Evolutionary conservation across 1,140 invertebrate genomes (phyloP), one percentile per base, ranked within the genome.

Genomic region (Dreissena rostriformis): DNA sequence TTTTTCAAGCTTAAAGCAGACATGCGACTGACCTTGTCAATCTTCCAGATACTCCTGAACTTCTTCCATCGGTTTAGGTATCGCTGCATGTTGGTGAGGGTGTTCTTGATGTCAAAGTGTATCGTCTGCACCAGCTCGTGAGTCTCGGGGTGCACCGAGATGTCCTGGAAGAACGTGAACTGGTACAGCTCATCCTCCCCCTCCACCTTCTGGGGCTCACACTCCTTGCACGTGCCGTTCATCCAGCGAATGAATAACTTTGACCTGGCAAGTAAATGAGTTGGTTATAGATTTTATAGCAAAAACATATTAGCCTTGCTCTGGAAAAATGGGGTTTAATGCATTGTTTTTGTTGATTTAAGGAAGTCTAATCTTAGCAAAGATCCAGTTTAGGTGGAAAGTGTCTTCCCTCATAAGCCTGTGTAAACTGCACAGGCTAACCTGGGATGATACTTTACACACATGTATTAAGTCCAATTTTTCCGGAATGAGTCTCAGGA

Each of bases 221-320:
- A 96, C 51, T 96, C 95, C 0, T 97, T 90, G 91, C 97, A 98
- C 15, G 96, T 97, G n/a, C 96, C 95, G 83, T 96, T 94, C 96
- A 97, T 96, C 97, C 97, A 98, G 12, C 97, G 95, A 0, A 96
- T 95, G 92, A 98, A 97, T 10, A 94, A 87, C 90, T 96, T 96
- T 6, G 97, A 91, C 85, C 96, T 96, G 87, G 52, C 61, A 39
- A 8, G 39, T 39, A 39, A 39, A 39, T 39, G 8, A 39, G 39
- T 39, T 39, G 8, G 39, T 39, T 8, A 39, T 39, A 39, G 39
- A 39, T 39, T 39, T 39, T 39, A 39, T 39, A 39, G 39, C 39
- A 39, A 39, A 39, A 39, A 39, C 39, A 39, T 39, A 8, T 39
- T 2, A 39, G 39, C 2, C 2, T 39, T 8, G 39, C 39, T 2